These are phyloP conservation scores for Caenorhabditis latens DNA, from an alignment of 1,140 invertebrate species.

Conservation along the genomic window DNA sequence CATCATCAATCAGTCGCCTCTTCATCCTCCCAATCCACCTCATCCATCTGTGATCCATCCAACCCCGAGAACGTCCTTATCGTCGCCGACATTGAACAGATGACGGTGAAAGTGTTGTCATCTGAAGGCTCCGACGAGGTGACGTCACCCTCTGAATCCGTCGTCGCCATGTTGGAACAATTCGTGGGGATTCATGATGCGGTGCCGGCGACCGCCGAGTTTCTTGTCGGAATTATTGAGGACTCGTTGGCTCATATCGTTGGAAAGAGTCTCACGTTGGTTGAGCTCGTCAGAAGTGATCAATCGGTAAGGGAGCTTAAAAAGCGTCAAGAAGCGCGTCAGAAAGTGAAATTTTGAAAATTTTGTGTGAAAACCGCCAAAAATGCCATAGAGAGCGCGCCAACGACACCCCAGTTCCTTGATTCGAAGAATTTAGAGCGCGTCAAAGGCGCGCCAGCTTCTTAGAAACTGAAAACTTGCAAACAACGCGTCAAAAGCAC, in stretches of 20 bases:
- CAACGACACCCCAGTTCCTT: too few relatives aligned
- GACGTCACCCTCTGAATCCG: slow-evolving; percentile 67
- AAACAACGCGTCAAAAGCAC: too few relatives aligned
- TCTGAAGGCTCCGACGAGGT: slow-evolving; percentile 59
- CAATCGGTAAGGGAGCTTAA: slow-evolving; percentile 47
- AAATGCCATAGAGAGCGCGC: too few relatives aligned
- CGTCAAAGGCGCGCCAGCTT: too few relatives aligned
- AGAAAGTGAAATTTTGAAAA: too few relatives aligned
- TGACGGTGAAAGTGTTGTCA: slow-evolving; percentile 58
- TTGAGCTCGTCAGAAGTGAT: slow-evolving; percentile 66
- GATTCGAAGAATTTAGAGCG: too few relatives aligned
- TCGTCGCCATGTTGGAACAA: slow-evolving; percentile 69
- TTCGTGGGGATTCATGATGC: slow-evolving; percentile 65
- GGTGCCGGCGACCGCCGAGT: slow-evolving; percentile 61
- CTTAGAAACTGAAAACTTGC: too few relatives aligned
- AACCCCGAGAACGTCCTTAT: slow-evolving; percentile 60
- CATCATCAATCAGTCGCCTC: slow-evolving; percentile 64
- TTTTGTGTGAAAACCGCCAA: too few relatives aligned
- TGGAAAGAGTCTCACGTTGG: slow-evolving; percentile 64
- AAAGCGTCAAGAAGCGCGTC: too few relatives aligned
- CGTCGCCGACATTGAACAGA: slow-evolving; percentile 1
- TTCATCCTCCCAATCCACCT: slow-evolving; percentile 11
- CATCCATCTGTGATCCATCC: slow-evolving; percentile 39
- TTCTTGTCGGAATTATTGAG: slow-evolving; percentile 68
- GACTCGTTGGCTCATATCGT: slow-evolving; percentile 63